phyloP scores from a whole-genome alignment of 2,113 vertebrate genomes.

The Pyxicephalus adspersus region DNA sequence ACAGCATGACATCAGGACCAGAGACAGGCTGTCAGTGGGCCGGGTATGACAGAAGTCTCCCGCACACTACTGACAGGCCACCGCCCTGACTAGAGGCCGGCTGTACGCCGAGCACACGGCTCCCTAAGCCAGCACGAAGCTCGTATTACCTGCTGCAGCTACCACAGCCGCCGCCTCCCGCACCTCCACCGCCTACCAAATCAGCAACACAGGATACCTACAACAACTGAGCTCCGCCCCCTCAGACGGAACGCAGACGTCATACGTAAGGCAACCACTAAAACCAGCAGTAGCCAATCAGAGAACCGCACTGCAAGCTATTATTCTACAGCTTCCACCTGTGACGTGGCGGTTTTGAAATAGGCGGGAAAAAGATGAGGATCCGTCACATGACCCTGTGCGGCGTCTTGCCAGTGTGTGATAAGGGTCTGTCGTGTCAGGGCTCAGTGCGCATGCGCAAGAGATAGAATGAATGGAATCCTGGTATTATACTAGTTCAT shows the following conservation, averaged over 20 bases:
- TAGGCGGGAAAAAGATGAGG: neutral
- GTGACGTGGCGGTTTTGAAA: constrained; percentile 30
- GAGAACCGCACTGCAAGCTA: neutral
- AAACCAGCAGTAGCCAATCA: neutral
- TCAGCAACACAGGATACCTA: neutral
- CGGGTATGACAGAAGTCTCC: neutral
- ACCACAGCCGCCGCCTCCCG: constrained; percentile 11
- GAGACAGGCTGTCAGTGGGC: neutral
- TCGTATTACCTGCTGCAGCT: constrained; percentile 34
- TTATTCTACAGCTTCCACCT: no score
- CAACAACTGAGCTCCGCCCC: neutral
- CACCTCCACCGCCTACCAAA: neutral
- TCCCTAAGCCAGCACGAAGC: neutral
- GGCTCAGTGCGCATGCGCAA: no score
- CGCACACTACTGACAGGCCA: neutral
- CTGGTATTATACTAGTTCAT: no score
- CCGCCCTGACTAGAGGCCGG: no score
- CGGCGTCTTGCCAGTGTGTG: no score
- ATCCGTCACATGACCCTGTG: no score
- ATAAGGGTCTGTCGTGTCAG: no score
- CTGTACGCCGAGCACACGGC: neutral
- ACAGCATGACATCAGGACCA: neutral
- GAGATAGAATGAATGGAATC: no score
- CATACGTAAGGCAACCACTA: neutral
- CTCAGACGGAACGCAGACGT: neutral